phyloP scores from a whole-genome alignment of 2,113 vertebrate species.

The Carlito syrichta region DNA sequence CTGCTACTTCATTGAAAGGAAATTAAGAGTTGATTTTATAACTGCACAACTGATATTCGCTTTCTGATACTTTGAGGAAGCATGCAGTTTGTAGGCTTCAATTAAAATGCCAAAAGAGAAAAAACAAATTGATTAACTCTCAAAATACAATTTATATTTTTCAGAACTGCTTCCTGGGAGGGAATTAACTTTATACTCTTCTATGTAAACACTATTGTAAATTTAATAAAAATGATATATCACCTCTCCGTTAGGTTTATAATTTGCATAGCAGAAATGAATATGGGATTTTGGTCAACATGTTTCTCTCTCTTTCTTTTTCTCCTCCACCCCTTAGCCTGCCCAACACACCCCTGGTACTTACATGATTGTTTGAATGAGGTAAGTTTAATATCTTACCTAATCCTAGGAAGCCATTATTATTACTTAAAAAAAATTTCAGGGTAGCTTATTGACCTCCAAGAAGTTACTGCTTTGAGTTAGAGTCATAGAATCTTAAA shows the following conservation, averaged over 20 bases:
- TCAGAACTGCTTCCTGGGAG: slow-evolving; percentile 80
- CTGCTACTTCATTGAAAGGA: slow-evolving; percentile 81
- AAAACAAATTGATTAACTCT: slow-evolving; percentile 82
- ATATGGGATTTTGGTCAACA: slow-evolving; percentile 81
- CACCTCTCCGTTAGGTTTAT: slow-evolving; percentile 84
- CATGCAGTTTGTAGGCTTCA: slow-evolving; percentile 74
- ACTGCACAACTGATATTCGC: slow-evolving; percentile 72
- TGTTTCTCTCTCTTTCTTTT: background rate
- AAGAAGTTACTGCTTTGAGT: slow-evolving; percentile 66
- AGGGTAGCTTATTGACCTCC: slow-evolving; percentile 64
- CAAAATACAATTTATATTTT: slow-evolving; percentile 85
- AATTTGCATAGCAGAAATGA: slow-evolving; percentile 83
- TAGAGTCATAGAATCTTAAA: background rate
- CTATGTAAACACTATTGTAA: slow-evolving; percentile 86
- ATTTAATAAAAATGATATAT: slow-evolving; percentile 87
- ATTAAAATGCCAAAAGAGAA: slow-evolving; percentile 80
- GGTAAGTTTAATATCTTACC: slow-evolving; percentile 56
- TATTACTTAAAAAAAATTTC: slow-evolving; percentile 67
- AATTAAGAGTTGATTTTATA: slow-evolving; percentile 86
- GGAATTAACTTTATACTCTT: slow-evolving; percentile 85
- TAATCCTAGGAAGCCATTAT: slow-evolving; percentile 1
- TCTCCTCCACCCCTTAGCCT: background rate
- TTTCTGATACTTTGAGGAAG: slow-evolving; percentile 79
- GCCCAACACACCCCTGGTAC: slow-evolving; percentile 32
- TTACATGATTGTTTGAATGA: slow-evolving; percentile 75